Evolutionary conservation across 1,140 invertebrate species (phyloP).

Genomic region (Nebria ingens): DNA sequence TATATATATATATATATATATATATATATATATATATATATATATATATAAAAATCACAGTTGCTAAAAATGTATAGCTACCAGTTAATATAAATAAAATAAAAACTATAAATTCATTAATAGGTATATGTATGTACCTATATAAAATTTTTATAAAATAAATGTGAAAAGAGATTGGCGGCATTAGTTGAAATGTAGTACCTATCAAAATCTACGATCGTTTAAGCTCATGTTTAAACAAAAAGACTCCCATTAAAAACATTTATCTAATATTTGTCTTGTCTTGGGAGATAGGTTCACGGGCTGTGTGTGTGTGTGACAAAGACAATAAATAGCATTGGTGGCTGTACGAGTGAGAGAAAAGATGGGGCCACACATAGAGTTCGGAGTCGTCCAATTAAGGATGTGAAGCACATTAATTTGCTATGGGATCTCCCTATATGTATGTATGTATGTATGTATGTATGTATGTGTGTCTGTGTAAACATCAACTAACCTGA

Average conservation of each 20-base stretch:
- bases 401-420: slow-evolving; percentile 38
- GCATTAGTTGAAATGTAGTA: no score
- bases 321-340: slow-evolving; percentile 12
- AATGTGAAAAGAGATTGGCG: no score
- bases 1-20: no score
- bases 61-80: no score
- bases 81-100: no score
- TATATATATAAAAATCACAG: no score
- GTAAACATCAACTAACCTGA: no score
- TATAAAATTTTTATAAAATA: no score
- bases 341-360: slow-evolving; percentile 19
- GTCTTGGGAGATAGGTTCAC: background rate
- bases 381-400: slow-evolving; percentile 33
- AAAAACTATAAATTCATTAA: no score
- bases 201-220: slow-evolving; percentile 20
- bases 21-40: no score
- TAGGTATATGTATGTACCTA: no score
- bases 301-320: slow-evolving; percentile 6
- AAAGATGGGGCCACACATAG: slow-evolving; percentile 30
- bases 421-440: slow-evolving; percentile 20
- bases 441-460: slow-evolving; percentile 6
- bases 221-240: slow-evolving; percentile 34
- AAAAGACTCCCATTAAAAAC: slow-evolving; percentile 32
- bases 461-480: background rate
- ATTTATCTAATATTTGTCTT: slow-evolving; percentile 36